Evolutionary conservation across 2,888 invertebrate species (phyloP), one percentile per base, ranked within the genome.

Genomic region (Rhagium mordax): DNA sequence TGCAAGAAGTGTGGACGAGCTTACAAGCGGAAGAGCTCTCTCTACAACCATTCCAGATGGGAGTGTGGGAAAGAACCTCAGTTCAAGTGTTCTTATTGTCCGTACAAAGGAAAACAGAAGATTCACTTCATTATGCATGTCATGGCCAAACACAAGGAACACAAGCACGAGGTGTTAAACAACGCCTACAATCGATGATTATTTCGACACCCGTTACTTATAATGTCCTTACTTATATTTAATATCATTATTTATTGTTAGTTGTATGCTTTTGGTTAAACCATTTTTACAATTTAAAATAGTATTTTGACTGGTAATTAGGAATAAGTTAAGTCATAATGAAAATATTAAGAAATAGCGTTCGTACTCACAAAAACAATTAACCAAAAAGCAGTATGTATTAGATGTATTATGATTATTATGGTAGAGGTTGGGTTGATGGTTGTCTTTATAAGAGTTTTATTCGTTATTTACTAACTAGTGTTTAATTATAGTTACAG

Each of bases 41-140:
- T 84, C 27, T 81, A 81, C 66, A 84, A 82, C 55, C 84, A 84
- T 68, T 74, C 78, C 41, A 75, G 83, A 60, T 84, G 82, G 81
- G 84, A 84, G 53, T 82, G 82, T 51, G 81, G 81, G 7, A 82
- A 81, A 59, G 82, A 82, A 53, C 82, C 82, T 0, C 82, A 82
- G 29, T 82, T 82, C 68, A 82, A 82, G 53, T 82, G 82, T 59
- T 71, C 78, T 5, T 84, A 82, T 72, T 85, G 85, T 62, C 84
- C 85, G 0, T 86, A 86, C 69, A 86, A 84, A 65, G 86, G 86
- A 27, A 83, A 84, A 66, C 86, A 86, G 74, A 86, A 86, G 74
- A 86, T 86, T 21, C 86, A 86, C 78, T 85, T 86, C 74, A 84
- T 85, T 27, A 85, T 85, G 86, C 86, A 86, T 71, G 82, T 86